Evolutionary conservation across 2,888 invertebrate species (phyloP).

Genomic region (Formica aserva): DNA sequence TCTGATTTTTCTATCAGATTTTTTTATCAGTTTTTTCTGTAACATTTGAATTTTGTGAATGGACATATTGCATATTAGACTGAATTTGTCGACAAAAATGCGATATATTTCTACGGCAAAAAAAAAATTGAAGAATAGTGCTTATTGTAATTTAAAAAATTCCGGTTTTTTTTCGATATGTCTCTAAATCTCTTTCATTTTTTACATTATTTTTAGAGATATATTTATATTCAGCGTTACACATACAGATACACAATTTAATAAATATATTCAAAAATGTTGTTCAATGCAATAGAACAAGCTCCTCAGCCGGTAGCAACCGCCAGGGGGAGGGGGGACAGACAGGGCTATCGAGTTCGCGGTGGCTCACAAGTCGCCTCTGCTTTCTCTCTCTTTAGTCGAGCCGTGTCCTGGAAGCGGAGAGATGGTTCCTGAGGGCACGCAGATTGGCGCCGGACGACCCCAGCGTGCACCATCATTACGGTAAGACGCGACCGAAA

Average conservation of each 20-base stretch:
- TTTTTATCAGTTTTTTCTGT: constrained; percentile 13
- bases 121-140: background rate
- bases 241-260: background rate
- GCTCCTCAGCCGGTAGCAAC: constrained; percentile 51
- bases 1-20: background rate
- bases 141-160: background rate
- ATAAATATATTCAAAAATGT: constrained; percentile 41
- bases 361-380: constrained; percentile 58
- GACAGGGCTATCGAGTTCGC: constrained; percentile 49
- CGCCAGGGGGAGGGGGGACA: constrained; percentile 53
- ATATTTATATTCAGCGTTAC: constrained; percentile 31
- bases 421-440: constrained; percentile 95
- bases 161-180: background rate
- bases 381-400: constrained; percentile 86
- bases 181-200: background rate
- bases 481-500: constrained; percentile 88
- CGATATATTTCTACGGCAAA: background rate
- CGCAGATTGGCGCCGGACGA: constrained; percentile 93
- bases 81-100: background rate
- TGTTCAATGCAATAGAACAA: constrained; percentile 48
- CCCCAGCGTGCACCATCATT: constrained; percentile 95
- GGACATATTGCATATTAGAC: background rate
- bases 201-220: background rate
- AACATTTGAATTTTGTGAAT: background rate
- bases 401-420: constrained; percentile 93